phyloP scores from a whole-genome alignment of 2,113 vertebrate genomes.

The Ursus arctos region DNA sequence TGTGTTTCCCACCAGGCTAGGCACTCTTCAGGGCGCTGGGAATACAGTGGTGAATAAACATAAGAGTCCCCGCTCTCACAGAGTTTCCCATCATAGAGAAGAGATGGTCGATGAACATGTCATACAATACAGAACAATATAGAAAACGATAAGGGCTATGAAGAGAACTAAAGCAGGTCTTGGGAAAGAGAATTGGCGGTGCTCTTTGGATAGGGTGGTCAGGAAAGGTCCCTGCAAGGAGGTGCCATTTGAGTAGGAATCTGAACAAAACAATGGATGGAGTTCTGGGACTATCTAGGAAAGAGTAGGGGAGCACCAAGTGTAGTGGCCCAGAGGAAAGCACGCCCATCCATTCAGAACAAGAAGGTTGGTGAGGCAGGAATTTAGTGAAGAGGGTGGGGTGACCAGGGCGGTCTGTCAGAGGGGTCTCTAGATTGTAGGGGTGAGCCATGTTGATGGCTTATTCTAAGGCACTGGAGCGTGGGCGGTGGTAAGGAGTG shows the following conservation, averaged over 20 bases:
- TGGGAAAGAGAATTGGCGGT: neutral
- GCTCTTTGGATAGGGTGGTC: neutral
- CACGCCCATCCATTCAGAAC: accelerated
- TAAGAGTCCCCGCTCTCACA: neutral
- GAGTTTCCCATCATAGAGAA: neutral
- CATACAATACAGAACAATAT: neutral
- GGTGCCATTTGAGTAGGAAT: neutral
- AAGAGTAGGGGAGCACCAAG: neutral
- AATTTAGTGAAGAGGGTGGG: neutral
- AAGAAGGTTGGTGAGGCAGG: neutral
- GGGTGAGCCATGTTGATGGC: neutral
- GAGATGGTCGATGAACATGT: neutral
- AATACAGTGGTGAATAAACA: neutral
- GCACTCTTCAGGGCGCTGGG: neutral
- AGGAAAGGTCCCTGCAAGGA: neutral
- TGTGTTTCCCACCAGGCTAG: neutral
- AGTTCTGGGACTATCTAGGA: neutral
- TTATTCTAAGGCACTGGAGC: neutral
- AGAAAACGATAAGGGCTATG: neutral
- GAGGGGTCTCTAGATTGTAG: neutral
- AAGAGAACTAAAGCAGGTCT: neutral
- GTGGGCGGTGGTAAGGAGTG: neutral
- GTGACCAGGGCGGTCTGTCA: neutral
- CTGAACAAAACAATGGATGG: neutral
- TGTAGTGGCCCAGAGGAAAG: too few species aligned